Percentiles rank a stretch among this genome's conserved stretches.
Evolutionary conservation across 2,113 vertebrate species (phyloP).

Genomic region (Poecile atricapillus): DNA sequence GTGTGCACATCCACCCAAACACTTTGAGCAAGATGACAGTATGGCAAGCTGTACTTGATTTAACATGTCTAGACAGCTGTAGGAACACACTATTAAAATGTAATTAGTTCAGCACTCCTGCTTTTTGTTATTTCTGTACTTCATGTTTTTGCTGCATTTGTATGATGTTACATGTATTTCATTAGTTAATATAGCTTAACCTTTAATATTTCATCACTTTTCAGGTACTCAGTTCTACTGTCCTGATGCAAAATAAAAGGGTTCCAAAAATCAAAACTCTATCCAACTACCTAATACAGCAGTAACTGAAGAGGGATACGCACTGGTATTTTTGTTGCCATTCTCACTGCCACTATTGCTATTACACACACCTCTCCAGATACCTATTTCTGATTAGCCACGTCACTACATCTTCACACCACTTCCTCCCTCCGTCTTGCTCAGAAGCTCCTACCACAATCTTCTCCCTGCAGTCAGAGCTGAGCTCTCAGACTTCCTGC

Average conservation of each 20-base stretch:
- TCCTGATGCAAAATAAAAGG: not conserved
- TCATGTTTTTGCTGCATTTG: not conserved
- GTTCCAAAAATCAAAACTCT: not conserved
- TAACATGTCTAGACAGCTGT: not conserved
- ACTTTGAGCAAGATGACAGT: not conserved
- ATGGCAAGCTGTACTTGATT: not conserved
- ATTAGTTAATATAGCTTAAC: not conserved
- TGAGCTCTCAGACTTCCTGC: not conserved
- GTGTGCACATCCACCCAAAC: not conserved
- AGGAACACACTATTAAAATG: not conserved
- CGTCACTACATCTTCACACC: not conserved
- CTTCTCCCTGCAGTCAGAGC: not conserved
- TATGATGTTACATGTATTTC: not conserved
- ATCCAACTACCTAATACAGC: not conserved
- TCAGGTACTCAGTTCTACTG: not conserved
- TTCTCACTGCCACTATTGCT: not conserved
- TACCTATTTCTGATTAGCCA: not conserved
- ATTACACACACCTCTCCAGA: not conserved
- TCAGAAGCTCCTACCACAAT: not conserved
- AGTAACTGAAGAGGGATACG: not conserved
- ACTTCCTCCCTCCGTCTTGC: not conserved
- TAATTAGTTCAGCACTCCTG: not conserved
- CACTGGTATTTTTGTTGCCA: not conserved
- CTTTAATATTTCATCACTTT: not conserved
- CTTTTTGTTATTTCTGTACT: not conserved